A percentile compares a stretch with the other conserved stretches of the same genome.
Evolutionary conservation across 1,140 invertebrate species (phyloP).

Genomic region (Drosophila pallidifrons): DNA sequence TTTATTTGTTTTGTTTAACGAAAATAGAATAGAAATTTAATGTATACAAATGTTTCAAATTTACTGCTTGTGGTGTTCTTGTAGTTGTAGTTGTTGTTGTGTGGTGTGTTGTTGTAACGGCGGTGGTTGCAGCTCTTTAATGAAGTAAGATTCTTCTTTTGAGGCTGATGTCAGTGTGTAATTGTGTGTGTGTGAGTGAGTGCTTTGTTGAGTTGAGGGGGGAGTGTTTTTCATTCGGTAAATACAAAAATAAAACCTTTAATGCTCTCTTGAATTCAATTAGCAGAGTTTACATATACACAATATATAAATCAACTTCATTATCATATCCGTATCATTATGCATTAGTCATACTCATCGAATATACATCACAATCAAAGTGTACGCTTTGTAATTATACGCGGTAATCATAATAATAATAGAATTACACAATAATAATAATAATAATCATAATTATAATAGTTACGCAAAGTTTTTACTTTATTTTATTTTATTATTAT

Average conservation of each 20-base stretch:
- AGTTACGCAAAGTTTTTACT: constrained; percentile 50
- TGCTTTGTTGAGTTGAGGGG: background rate
- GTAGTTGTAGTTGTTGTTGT: constrained; percentile 21
- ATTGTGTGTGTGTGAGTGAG: constrained; percentile 5
- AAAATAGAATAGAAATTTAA: constrained; percentile 31
- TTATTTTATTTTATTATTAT: constrained; percentile 36
- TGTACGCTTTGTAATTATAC: constrained; percentile 80
- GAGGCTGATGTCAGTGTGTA: constrained; percentile 4
- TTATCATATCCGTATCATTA: constrained; percentile 83
- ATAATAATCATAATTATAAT: constrained; percentile 74
- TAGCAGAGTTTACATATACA: constrained; percentile 69
- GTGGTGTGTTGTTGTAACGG: constrained; percentile 19
- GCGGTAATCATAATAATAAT: constrained; percentile 75
- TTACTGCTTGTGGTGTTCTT: constrained; percentile 36
- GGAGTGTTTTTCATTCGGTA: constrained; percentile 12
- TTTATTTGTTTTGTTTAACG: constrained; percentile 39
- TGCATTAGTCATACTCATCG: constrained; percentile 78
- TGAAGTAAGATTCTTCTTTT: background rate
- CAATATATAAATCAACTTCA: constrained; percentile 82
- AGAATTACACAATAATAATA: constrained; percentile 50
- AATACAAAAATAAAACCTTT: constrained; percentile 64
- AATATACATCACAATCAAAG: constrained; percentile 84
- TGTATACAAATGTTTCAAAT: constrained; percentile 30
- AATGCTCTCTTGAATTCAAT: constrained; percentile 54
- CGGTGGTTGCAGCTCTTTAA: constrained; percentile 43